Evolutionary conservation across 2,113 vertebrate species (phyloP), one percentile per base, ranked within the genome.

Genomic region (Dolichallabes microphthalmus): DNA sequence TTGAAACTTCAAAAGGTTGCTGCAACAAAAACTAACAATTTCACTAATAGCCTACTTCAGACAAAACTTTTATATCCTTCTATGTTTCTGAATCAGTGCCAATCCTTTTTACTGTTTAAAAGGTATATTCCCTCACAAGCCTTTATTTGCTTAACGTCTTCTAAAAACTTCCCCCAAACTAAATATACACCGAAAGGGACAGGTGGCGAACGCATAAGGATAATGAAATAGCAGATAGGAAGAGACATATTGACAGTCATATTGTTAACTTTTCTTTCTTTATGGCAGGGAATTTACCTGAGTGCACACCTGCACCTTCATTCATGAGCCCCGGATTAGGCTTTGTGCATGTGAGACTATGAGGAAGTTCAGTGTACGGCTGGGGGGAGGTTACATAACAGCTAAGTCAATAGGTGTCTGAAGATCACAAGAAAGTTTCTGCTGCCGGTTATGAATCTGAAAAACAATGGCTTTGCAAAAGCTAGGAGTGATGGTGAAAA

Each of bases 141-240:
- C 82, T 86, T 84, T 88, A 84, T 88, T 88, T 88, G 85, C 84
- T 89, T 82, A 85, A 73, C 74, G 55, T 58, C 84, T 85, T 87
- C 68, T 71, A 39, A 75, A 83, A 61, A 74, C 73, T 81, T 82
- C 87, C 74, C 76, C 55, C 80, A 32, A 58, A 64, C 69, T n/a
- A 52, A 63, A 53, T 80, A 22, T 66, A 88, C 76, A 60, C 83
- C 79, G 77, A 85, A 88, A 63, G 80, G 76, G 50, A 83, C 89
- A 90, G 89, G 81, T 88, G 89, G 87, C 32, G 17, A 58, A 61
- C 61, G 85, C 68, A 69, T 64, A 73, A 60, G 73, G 53, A 82
- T 86, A 84, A 74, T 76, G 63, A 64, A 80, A 82, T 71, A 79
- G 74, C 64, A 85, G 73, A 77, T 83, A 82, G 82, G 64, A 83